Evolutionary conservation across 2,113 vertebrate genomes (phyloP).

Genomic region (Hemichromis elongatus): DNA sequence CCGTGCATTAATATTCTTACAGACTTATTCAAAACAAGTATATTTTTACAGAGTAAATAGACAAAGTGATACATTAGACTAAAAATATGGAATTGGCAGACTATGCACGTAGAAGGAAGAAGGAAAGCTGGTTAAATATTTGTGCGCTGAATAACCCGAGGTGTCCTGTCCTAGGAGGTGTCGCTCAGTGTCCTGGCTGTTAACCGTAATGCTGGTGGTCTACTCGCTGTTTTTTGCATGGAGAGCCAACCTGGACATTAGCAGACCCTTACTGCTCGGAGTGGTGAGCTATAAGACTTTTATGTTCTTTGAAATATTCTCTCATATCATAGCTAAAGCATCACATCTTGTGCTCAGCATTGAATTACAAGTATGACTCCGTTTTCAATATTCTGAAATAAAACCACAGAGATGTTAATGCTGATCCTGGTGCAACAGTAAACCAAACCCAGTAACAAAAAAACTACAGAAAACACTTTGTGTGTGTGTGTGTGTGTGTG

Average conservation of each 20-base stretch:
- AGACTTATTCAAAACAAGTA: constrained; percentile 9
- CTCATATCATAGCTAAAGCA: not conserved
- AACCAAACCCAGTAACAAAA: not conserved
- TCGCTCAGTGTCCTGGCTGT: constrained; percentile 75
- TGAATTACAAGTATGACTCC: not conserved
- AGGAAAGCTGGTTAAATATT: not conserved
- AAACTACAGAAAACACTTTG: not conserved
- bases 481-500: not conserved
- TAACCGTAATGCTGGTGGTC: constrained; percentile 80
- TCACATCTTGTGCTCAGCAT: not conserved
- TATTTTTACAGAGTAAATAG: not conserved
- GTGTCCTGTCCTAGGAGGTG: constrained; percentile 48
- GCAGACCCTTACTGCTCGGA: constrained; percentile 87
- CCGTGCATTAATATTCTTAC: constrained; percentile 20
- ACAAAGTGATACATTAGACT: not conserved
- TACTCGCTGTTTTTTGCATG: constrained; percentile 96
- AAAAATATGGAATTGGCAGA: not conserved
- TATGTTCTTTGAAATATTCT: not conserved
- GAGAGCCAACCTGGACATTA: constrained; percentile 95
- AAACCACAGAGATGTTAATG: not conserved
- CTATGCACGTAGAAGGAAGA: not conserved
- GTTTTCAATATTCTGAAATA: not conserved
- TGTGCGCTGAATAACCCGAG: not conserved
- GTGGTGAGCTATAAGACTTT: constrained; percentile 80
- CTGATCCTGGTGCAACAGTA: not conserved